Conservation (phyloP, 2,113 vertebrate species). For the Anas platyrhynchos region DNA sequence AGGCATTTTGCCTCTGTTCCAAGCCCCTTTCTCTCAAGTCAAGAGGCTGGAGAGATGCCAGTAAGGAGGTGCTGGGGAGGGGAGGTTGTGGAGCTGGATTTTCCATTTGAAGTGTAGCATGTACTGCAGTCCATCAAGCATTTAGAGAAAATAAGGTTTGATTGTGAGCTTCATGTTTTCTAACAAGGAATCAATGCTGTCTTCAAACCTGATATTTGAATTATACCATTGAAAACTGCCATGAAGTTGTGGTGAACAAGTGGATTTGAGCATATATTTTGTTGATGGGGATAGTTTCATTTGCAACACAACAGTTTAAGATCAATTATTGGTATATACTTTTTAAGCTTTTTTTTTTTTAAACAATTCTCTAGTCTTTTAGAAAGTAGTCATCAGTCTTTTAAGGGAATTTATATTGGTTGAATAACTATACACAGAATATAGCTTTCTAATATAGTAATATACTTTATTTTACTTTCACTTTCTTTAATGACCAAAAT, state of each 20-base stretch:
- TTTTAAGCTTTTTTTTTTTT: background rate
- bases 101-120: accelerated
- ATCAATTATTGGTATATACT: background rate
- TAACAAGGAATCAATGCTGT: background rate
- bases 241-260: background rate
- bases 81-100: background rate
- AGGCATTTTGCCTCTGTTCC: background rate
- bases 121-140: background rate
- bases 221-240: background rate
- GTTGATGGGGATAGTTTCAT: background rate
- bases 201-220: background rate
- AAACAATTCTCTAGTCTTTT: background rate
- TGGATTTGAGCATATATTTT: background rate
- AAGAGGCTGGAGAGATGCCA: background rate
- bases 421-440: background rate
- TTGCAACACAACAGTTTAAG: background rate
- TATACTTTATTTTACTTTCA: background rate
- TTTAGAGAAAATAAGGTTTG: background rate
- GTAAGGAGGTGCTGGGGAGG: background rate
- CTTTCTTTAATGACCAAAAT: background rate
- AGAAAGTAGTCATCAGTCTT: background rate
- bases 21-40: background rate
- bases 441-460: background rate
- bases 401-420: background rate
- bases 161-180: background rate